Base-by-base conservation (phyloP, 2,888 invertebrate genomes). In the Mythimna pallens region DNA sequence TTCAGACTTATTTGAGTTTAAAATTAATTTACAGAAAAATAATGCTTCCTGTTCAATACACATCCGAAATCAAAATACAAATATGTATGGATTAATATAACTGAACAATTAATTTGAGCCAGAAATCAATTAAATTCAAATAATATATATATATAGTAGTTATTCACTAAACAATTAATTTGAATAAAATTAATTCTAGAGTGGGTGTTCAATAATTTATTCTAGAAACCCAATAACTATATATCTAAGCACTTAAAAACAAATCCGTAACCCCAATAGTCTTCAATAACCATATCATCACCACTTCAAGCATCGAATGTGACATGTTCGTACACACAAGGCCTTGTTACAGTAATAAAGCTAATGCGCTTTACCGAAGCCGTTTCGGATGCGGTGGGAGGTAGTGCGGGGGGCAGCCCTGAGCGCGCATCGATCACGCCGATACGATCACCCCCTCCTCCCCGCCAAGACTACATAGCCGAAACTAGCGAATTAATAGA, bases 371-470 rank as follows among this genome's bases (percentile, higher is more conserved):
- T 86, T 86, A 84, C 85, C 85, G 86, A 81, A 83, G 83, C 81
- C 81, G 80, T 80, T 84, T 81, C 83, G 84, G 89, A 81, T 86
- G 84, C 76, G 80, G 78, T 70, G 81, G 80, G 70, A 77, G 30
- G 25, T 8, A 17, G 54, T 7, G 47, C 2, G 78, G 55, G 76
- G 80, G 77, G 84, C 81, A 52, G 81, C 80, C 78, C 83, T 86
- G 78, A 74, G 70, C 86, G 87, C 88, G 88, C 91, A 90, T 91
- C 91, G 90, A 89, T 86, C 82, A 78, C 78, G 62, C 65, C 87
- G 90, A 89, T 91, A 90, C 89, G 84, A 90, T 89, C 89, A 78
- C 90, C 87, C 81, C 88, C 88, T 87, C 82, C 87, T 81, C 88
- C 88, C 88, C 82, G 87, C 84, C 86, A 81, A 77, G 81, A 84